A percentile compares a stretch with the other conserved stretches of the same genome.
Conservation (phyloP, 2,113 vertebrate genomes). For the Corythaeola cristata region DNA sequence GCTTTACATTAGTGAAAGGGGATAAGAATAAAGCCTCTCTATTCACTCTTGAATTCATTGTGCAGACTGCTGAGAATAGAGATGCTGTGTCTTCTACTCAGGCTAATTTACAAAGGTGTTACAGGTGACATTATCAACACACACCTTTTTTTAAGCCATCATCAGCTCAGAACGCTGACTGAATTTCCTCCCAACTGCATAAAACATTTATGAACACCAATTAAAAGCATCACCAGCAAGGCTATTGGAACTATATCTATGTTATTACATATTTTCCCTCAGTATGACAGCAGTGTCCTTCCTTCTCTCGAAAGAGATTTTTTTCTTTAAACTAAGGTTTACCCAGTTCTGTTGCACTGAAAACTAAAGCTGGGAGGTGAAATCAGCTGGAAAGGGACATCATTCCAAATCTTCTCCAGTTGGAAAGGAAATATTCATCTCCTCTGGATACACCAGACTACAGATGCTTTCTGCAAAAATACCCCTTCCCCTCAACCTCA, state of each 20-base stretch:
- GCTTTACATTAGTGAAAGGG: background rate
- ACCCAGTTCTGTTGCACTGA: background rate
- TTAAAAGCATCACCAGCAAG: conserved; percentile 67
- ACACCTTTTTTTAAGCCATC: conserved; percentile 61
- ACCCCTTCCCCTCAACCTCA: background rate
- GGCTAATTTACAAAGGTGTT: background rate
- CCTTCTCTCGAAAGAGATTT: background rate
- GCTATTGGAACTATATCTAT: conserved; percentile 69
- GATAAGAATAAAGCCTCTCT: background rate
- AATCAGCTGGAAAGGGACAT: background rate
- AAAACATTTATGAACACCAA: conserved; percentile 80
- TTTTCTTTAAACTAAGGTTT: background rate
- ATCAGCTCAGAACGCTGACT: conserved; percentile 73
- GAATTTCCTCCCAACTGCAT: conserved; percentile 77
- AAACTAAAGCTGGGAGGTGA: background rate
- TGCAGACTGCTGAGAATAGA: background rate
- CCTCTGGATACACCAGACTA: background rate
- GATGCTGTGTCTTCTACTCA: background rate
- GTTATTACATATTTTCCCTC: conserved; percentile 59
- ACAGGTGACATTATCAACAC: background rate
- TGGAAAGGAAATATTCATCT: background rate
- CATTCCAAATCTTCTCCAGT: background rate
- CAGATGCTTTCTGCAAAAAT: background rate
- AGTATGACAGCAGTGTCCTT: conserved; percentile 35
- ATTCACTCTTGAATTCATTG: background rate